Percentiles rank a stretch among this genome's conserved stretches.
Evolutionary conservation across 2,888 invertebrate genomes (phyloP).

Genomic region (Dicyrtoma fusca): DNA sequence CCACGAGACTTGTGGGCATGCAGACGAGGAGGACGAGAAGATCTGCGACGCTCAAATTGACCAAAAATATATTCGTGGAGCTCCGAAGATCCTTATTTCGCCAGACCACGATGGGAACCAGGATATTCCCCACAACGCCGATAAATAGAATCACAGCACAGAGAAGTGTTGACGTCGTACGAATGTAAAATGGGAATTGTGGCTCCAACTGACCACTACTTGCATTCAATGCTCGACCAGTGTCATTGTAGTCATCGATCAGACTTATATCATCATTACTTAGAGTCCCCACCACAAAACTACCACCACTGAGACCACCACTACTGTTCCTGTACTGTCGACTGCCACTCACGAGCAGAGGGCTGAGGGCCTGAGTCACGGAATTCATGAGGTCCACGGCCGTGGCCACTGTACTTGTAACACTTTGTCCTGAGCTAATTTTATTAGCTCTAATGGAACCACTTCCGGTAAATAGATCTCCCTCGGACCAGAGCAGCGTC

Average conservation of each 20-base stretch:
- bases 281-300: not conserved
- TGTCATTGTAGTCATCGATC: not conserved
- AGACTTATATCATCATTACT: constrained; percentile 11
- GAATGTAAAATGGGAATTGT: constrained; percentile 79
- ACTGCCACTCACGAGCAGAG: constrained; percentile 1
- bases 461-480: not conserved
- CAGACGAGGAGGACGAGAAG: constrained; percentile 87
- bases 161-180: constrained; percentile 83
- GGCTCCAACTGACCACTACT: constrained; percentile 53
- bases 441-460: constrained; percentile 15
- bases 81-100: constrained; percentile 86
- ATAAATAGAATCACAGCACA: constrained; percentile 86
- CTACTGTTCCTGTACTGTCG: not conserved
- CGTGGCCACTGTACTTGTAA: not conserved
- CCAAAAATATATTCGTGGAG: constrained; percentile 91
- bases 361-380: constrained; percentile 23
- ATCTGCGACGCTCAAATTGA: constrained; percentile 91
- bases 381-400: constrained; percentile 20
- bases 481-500: constrained; percentile 10
- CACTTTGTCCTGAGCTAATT: constrained; percentile 9
- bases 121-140: constrained; percentile 88
- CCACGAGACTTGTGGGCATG: constrained; percentile 91
- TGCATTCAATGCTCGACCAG: not conserved
- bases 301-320: not conserved
- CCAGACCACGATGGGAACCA: constrained; percentile 90